A percentile compares a stretch with the other conserved stretches of the same genome.
Conservation (phyloP, 2,888 invertebrate genomes). For the Mamestra brassicae region DNA sequence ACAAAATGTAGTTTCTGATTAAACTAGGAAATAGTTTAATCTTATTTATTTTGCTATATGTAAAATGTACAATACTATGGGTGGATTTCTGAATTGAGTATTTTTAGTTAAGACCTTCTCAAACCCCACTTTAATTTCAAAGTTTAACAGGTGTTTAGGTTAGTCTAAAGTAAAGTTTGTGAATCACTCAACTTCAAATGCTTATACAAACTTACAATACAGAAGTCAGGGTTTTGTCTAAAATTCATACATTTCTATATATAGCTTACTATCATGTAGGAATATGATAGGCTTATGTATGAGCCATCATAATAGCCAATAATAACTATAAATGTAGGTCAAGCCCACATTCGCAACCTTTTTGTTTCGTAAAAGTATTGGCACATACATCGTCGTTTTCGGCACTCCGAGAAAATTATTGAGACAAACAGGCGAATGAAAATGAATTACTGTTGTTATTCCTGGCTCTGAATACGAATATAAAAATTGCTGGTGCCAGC, state of each 20-base stretch:
- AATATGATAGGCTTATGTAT: not conserved
- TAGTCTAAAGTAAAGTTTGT: no score
- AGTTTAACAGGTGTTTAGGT: no score
- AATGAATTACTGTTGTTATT: slow-evolving; percentile 52
- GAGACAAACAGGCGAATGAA: slow-evolving; percentile 40
- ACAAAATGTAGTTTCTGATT: no score
- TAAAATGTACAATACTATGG: not conserved
- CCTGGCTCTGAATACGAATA: slow-evolving; percentile 37
- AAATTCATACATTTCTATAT: not conserved
- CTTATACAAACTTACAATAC: no score
- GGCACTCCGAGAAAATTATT: slow-evolving; percentile 43
- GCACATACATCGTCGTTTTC: slow-evolving; percentile 26
- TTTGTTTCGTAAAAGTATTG: slow-evolving; percentile 23
- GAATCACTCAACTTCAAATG: not conserved
- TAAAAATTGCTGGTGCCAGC: slow-evolving; percentile 27
- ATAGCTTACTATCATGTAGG: not conserved
- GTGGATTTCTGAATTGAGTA: no score
- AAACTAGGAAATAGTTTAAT: not conserved
- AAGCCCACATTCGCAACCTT: slow-evolving; percentile 13
- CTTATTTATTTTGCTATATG: not conserved
- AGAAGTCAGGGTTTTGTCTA: not conserved
- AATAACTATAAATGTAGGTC: slow-evolving; percentile 26
- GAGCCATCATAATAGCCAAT: not conserved
- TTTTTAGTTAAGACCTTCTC: no score
- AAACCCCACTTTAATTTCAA: no score